Evolutionary conservation across 2,797 vertebrate genomes (phyloP), one percentile per base, ranked within the genome.

Genomic region (Anguilla anguilla): DNA sequence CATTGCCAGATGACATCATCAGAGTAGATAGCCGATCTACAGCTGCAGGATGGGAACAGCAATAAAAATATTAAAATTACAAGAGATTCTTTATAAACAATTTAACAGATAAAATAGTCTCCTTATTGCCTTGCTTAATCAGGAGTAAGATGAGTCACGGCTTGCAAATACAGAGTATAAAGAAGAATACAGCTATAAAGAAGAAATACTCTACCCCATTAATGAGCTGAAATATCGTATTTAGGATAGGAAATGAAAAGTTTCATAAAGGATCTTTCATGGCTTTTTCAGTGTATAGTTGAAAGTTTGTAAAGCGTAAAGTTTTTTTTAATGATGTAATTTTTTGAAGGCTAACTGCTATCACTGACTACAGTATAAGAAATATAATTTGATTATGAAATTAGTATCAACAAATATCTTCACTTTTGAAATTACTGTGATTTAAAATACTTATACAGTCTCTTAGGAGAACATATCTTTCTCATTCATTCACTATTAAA

Each of bases 11-110:
- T 83, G 95, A 94, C 90, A 95, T 92, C 81, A 94, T 94, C 88
- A 94, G 90, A 91, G 92, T 95, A 90, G 96, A 96, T 89, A 96
- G 94, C 89, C 92, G 93, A 91, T 96, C 96, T 93, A 96, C 94
- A 96, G 96, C 98, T 99, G 94, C 51, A 64, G 55, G 51, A 91
- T 91, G 22, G 89, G 31, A 89, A 83, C 55, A 92, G 17, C 6
- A 88, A 55, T 57, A 39, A 88, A 85, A 89, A 6, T n/a, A 79
- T 10, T 72, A 15, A 10, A 55, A 35, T 53, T 55, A 86, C 43
- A 53, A 31, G 51, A 51, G 25, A 19, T 35, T 49, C 49, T 74
- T 35, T 3, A 31, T 39, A 43, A 85, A 85, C 51, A 84, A 69
- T 69, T 69, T n/a, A 84, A 84, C 9, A 35, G 51, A 84, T 49